Conservation (phyloP, 2,797 vertebrate genomes). For the Pantherophis vulpinus region DNA sequence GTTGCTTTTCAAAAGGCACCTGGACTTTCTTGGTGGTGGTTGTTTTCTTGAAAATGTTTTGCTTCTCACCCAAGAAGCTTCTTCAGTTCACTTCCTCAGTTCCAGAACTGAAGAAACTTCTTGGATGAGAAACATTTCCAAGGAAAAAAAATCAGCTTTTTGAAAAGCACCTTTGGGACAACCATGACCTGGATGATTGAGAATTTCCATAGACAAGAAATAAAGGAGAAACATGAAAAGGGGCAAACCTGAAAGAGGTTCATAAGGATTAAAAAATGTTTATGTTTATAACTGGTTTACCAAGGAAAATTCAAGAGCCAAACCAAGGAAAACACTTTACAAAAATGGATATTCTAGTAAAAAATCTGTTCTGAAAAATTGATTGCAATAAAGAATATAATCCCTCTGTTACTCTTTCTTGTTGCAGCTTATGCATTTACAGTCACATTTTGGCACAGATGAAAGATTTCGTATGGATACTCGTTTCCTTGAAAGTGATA, state of each 20-base stretch:
- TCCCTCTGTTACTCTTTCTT: slow-evolving; percentile 17
- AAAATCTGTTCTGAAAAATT: background rate
- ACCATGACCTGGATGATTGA: background rate
- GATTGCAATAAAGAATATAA: background rate
- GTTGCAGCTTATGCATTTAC: slow-evolving; percentile 85
- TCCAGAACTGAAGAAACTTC: background rate
- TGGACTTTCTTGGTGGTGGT: background rate
- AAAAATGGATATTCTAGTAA: background rate
- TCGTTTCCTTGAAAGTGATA: slow-evolving; percentile 86
- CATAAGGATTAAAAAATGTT: background rate
- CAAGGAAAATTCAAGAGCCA: background rate
- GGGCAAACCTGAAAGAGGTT: background rate
- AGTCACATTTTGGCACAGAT: slow-evolving; percentile 87
- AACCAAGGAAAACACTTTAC: background rate
- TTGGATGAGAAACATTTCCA: background rate
- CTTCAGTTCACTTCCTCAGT: background rate
- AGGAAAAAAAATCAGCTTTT: background rate
- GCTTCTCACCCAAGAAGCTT: background rate
- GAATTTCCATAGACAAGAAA: background rate
- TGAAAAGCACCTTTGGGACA: background rate
- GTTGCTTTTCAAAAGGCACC: background rate
- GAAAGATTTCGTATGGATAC: slow-evolving; percentile 90
- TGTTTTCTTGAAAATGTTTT: background rate
- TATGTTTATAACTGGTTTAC: background rate
- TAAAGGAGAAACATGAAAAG: background rate